Evolutionary conservation across 2,888 invertebrate species (phyloP).

Genomic region (Bimastos eiseni): DNA sequence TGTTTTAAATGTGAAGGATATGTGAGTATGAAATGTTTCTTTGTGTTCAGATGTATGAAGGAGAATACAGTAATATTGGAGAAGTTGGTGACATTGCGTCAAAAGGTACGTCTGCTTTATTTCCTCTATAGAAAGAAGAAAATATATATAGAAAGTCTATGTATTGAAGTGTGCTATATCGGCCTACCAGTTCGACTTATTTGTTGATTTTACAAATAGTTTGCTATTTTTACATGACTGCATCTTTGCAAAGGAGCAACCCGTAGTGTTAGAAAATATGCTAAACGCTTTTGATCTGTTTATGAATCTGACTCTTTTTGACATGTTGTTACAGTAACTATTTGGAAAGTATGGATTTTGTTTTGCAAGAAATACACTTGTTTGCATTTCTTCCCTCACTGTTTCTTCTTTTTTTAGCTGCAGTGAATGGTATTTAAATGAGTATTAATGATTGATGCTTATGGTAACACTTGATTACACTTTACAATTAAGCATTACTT

Average conservation of each 20-base stretch:
- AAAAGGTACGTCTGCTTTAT: constrained; percentile 53
- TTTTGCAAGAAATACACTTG: background rate
- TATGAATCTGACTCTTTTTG: background rate
- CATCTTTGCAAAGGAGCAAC: too few relatives aligned
- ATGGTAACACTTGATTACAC: background rate
- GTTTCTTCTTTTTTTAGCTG: background rate
- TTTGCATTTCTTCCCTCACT: background rate
- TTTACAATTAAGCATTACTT: background rate
- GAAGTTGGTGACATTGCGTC: constrained; percentile 62
- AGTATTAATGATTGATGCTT: too few relatives aligned
- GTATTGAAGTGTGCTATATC: too few relatives aligned
- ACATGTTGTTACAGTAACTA: background rate
- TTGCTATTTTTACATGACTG: too few relatives aligned
- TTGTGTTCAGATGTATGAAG: constrained; percentile 59
- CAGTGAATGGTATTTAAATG: too few relatives aligned
- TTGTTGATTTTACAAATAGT: too few relatives aligned
- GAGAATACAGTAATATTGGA: constrained; percentile 64
- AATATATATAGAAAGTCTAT: too few relatives aligned
- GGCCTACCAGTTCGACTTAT: too few relatives aligned
- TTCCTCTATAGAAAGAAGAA: too few relatives aligned
- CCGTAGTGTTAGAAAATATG: too few relatives aligned
- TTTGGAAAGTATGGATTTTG: background rate
- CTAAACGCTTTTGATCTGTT: background rate
- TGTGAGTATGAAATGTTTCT: background rate
- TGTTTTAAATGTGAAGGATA: background rate